Conservation (phyloP, 2,888 invertebrate species). For the Polydrusus pterygomalis region DNA sequence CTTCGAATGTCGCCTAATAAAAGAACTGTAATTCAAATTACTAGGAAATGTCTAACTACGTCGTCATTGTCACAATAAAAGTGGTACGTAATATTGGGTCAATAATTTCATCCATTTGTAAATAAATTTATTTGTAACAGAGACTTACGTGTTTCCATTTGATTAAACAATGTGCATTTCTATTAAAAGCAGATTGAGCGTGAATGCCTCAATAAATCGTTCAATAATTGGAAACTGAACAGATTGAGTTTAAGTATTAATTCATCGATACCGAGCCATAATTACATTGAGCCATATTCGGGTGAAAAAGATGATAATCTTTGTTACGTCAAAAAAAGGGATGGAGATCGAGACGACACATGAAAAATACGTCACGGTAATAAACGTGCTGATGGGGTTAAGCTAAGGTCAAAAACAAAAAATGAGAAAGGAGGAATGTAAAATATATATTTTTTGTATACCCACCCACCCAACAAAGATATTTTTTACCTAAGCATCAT, state of each 20-base stretch:
- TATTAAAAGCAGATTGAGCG: constrained; percentile 31
- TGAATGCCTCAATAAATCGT: constrained; percentile 26
- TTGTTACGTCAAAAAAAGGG: too few species aligned
- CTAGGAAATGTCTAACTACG: too few species aligned
- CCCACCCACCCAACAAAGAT: too few species aligned
- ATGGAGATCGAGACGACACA: too few species aligned
- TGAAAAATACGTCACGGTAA: too few species aligned
- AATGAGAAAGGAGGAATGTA: too few species aligned
- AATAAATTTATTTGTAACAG: neutral
- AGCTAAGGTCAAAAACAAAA: too few species aligned
- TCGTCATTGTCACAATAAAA: neutral
- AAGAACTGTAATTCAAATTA: too few species aligned
- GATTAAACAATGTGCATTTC: constrained; percentile 38
- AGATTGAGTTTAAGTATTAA: constrained; percentile 16
- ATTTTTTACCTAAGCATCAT: neutral
- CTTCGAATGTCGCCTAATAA: too few species aligned
- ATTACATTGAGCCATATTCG: neutral
- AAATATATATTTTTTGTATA: too few species aligned
- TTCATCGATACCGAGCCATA: neutral
- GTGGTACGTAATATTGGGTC: neutral
- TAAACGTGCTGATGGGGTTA: too few species aligned
- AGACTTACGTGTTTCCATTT: constrained; percentile 21
- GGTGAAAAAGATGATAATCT: too few species aligned
- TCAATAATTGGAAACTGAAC: constrained; percentile 26
- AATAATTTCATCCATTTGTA: neutral